Evolutionary conservation across 35 echinoderm and acorn worm species (phyloP).

Genomic region (Nesometra sesokonis): DNA sequence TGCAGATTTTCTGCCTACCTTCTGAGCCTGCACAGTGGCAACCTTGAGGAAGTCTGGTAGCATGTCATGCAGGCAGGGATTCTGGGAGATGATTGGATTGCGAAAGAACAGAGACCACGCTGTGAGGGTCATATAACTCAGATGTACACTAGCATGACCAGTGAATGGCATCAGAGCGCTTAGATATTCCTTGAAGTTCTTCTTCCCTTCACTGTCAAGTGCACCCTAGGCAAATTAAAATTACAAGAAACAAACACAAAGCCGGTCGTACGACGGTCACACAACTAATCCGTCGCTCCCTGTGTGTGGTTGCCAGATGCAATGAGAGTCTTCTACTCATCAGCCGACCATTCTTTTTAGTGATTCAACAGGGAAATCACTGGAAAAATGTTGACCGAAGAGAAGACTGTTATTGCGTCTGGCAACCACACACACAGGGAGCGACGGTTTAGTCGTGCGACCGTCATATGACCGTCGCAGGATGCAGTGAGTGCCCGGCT

Average conservation of each 20-base stretch:
- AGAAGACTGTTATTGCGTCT: no score
- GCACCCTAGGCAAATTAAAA: background rate
- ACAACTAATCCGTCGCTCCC: no score
- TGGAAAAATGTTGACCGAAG: no score
- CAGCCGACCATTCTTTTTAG: no score
- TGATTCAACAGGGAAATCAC: no score
- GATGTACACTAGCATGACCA: slow-evolving; percentile 64
- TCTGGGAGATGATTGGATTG: slow-evolving; percentile 39
- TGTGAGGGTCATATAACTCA: slow-evolving; percentile 54
- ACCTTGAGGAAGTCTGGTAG: slow-evolving; percentile 50
- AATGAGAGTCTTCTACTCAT: no score
- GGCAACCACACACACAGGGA: no score
- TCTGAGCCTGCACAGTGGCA: slow-evolving; percentile 48
- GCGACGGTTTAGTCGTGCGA: no score
- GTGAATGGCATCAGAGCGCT: slow-evolving; percentile 65
- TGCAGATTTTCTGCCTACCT: slow-evolving; percentile 27
- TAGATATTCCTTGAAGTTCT: slow-evolving; percentile 44
- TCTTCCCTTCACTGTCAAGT: background rate
- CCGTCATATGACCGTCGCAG: no score
- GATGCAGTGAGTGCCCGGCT: no score
- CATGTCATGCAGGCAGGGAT: slow-evolving; percentile 27
- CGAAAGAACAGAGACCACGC: slow-evolving; percentile 47
- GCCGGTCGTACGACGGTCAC: no score
- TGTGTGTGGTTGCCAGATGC: no score
- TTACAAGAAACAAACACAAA: background rate